Conservation (phyloP, 1,140 invertebrate genomes). For the Macrosteles quadrilineatus region DNA sequence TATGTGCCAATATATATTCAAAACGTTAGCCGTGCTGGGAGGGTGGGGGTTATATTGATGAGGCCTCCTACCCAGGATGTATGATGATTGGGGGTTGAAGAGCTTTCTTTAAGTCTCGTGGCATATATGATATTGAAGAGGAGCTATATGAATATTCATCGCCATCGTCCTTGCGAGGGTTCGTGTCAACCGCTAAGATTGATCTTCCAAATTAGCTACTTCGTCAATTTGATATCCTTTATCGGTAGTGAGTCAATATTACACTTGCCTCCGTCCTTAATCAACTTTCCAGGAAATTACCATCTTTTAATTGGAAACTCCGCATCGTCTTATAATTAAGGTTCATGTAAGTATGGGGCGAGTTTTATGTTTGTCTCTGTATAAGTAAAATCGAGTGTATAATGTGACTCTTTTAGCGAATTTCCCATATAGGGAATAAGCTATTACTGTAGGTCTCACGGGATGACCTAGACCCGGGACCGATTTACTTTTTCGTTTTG, state of each 20-base stretch:
- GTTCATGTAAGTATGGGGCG: too few species aligned
- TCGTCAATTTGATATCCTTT: slow-evolving; percentile 27
- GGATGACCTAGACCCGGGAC: too few species aligned
- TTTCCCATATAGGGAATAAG: too few species aligned
- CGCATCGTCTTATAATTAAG: too few species aligned
- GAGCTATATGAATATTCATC: slow-evolving; percentile 17
- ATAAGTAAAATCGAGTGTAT: too few species aligned
- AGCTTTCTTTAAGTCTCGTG: slow-evolving; percentile 10
- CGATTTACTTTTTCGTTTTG: too few species aligned
- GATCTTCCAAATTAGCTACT: slow-evolving; percentile 30
- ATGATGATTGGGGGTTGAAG: not conserved
- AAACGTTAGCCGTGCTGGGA: not conserved
- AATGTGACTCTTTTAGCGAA: too few species aligned
- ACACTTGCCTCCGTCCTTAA: slow-evolving; percentile 10
- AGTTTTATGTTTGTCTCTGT: too few species aligned
- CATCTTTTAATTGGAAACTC: slow-evolving; percentile 3
- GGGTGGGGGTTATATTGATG: not conserved
- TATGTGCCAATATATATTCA: too few species aligned
- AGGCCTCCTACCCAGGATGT: too few species aligned
- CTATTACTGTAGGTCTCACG: too few species aligned
- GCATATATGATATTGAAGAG: slow-evolving; percentile 9
- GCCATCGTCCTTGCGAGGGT: not conserved
- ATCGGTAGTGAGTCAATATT: slow-evolving; percentile 23
- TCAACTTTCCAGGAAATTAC: slow-evolving; percentile 12
- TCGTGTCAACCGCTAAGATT: slow-evolving; percentile 27